Evolutionary conservation across 2,113 vertebrate species (phyloP).

Genomic region (Talpa occidentalis): DNA sequence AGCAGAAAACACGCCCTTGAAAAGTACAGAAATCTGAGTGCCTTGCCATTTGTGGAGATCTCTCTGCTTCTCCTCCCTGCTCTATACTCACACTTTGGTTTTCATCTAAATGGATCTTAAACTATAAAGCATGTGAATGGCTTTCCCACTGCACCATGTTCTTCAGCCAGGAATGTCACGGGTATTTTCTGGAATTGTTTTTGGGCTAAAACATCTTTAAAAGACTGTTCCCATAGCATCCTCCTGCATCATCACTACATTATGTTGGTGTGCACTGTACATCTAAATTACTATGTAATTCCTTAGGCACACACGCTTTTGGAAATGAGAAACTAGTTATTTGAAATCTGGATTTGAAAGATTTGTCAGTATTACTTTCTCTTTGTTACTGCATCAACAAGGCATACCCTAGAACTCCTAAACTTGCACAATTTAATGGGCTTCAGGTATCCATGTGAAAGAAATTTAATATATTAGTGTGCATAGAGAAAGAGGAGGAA

Average conservation of each 20-base stretch:
- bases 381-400: too few species aligned
- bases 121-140: background rate
- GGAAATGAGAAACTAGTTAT: background rate
- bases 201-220: background rate
- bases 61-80: fast-evolving
- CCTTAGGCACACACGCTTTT: background rate
- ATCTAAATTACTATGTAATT: background rate
- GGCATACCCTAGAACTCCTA: too few species aligned
- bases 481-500: too few species aligned
- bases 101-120: background rate
- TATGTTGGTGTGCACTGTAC: background rate
- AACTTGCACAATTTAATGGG: too few species aligned
- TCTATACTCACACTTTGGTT: background rate
- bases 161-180: background rate
- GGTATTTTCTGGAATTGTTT: background rate
- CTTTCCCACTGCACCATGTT: fast-evolving
- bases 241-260: background rate
- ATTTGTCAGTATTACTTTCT: background rate
- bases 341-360: background rate
- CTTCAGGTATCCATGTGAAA: too few species aligned
- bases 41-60: background rate
- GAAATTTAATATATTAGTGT: too few species aligned
- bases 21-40: background rate
- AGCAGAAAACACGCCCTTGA: background rate
- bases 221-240: background rate